Evolutionary conservation across 1,140 invertebrate species (phyloP), one percentile per base, ranked within the genome.

Genomic region (Camponotus floridanus): DNA sequence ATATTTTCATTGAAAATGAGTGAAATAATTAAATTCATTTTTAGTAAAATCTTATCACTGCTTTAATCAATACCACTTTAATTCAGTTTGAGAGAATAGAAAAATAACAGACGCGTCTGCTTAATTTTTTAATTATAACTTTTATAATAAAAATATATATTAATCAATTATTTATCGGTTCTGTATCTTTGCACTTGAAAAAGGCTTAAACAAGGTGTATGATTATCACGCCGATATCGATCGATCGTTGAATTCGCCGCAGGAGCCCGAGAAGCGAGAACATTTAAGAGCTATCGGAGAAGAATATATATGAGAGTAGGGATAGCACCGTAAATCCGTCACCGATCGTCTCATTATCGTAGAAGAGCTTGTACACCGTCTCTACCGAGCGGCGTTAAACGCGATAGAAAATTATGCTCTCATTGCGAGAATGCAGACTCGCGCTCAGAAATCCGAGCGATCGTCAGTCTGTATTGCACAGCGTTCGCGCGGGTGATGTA

Each of bases 271-370:
- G 74, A 88, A 42, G 85, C 61, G 67, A 74, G 51, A 62, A 18
- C 18, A 42, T 76, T 62, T 45, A 51, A 62, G 76, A 33, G 42
- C 70, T 57, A 13, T 64, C 42, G 31, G 26, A 42, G 39, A 7
- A n/a, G 5, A 15, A 26, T 61, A 51, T 21, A 57, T 21, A 0
- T 6, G 85, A 81, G 79, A 61, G 64, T 85, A 71, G 62, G 88
- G 87, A 83, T 87, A 88, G 84, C 78, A 87, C 85, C 88, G 92
- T 93, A 93, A 93, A 93, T 93, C 92, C 91, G 91, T 93, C 91
- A 92, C 76, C 59, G 88, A 78, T 74, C 89, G 88, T 91, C 92
- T 93, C 91, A 92, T 93, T 93, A 93, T 81, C 87, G 42, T 73
- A 26, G 18, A 33, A 15, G 61, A 73, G 42, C 39, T 51, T 45